Evolutionary conservation across 2,797 vertebrate genomes (phyloP).

Genomic region (Megalops cyprinoides): DNA sequence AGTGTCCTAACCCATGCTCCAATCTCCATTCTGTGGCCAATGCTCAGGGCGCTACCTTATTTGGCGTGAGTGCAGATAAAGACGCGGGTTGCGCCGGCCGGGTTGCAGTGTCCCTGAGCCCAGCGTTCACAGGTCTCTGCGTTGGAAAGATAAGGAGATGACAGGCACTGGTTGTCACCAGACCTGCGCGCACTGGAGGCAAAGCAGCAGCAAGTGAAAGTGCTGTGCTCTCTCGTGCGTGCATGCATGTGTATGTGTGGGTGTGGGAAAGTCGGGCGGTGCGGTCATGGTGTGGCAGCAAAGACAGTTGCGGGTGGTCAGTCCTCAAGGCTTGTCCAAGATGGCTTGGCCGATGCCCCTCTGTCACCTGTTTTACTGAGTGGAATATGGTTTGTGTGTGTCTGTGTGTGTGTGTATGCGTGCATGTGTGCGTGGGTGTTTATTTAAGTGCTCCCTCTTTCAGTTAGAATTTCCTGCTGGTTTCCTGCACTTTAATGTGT

Average conservation of each 20-base stretch:
- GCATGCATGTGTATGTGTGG: not conserved
- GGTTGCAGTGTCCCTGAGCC: not conserved
- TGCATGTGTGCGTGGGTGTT: too few relatives aligned
- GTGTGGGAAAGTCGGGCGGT: not conserved
- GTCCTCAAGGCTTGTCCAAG: too few relatives aligned
- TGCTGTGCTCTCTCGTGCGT: not conserved
- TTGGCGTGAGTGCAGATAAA: constrained; percentile 18
- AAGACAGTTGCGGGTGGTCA: too few relatives aligned
- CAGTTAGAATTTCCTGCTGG: not conserved
- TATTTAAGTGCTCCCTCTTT: not conserved
- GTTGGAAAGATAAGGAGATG: not conserved
- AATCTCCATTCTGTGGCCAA: not conserved
- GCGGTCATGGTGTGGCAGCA: too few relatives aligned
- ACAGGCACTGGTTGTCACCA: not conserved
- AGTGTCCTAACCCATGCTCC: not conserved
- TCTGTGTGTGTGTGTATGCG: too few relatives aligned
- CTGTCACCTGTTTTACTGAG: too few relatives aligned
- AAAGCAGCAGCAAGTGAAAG: not conserved
- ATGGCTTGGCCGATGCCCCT: too few relatives aligned
- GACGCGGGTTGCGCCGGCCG: not conserved
- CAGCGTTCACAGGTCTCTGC: constrained; percentile 12
- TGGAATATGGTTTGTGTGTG: too few relatives aligned
- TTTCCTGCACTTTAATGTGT: not conserved
- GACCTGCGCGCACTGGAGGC: not conserved
- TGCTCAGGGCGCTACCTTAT: not conserved